Base-by-base conservation (phyloP, 1,140 invertebrate genomes). In the Gonioctena quinquepunctata region DNA sequence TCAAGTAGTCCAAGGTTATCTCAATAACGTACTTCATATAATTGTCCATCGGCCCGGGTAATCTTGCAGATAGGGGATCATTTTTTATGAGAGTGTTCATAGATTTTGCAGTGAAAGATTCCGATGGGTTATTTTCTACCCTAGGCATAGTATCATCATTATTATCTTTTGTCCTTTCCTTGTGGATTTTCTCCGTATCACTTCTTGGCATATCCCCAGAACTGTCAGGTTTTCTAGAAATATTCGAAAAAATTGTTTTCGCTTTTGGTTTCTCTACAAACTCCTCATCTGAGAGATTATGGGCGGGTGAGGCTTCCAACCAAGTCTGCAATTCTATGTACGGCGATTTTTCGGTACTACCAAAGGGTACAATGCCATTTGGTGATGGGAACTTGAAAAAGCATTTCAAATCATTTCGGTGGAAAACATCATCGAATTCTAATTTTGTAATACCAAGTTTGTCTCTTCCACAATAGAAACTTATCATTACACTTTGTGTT, bases 401-500 rank as follows among this genome's bases (percentile, higher is more conserved):
- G 66, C 65, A 76, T n/a, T 61, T 68, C 0, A 19, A 22, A 22
- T 68, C 22, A 13, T 49, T 27, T 56, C 66, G 65, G 22, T 72
- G 28, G 62, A 69, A 71, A 4, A 74, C 27, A 6, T 69, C 61
- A 13, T 76, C 52, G 21, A 80, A 49, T 25, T 75, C 68, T 1
- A 82, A 62, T 6, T 71, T 64, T 1, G 79, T 73, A 2, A 57
- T 48, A 7, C 75, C 81, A n/a, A 83, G 66, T 21, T 70, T 69
- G 28, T 75, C 73, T 16, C 61, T 33, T 11, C 80, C 77, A 50
- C 59, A 67, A 65, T 69, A 79, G 22, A 83, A 79, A 33, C 61
- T 75, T 4, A 83, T 70, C 8, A 54, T 27, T 5, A 81, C 75
- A 6, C 48, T 27, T 68, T 80, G 71, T 18, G 74, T 70, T 16